Base-by-base conservation (phyloP, 2,888 invertebrate genomes). In the Lithophane socia region DNA sequence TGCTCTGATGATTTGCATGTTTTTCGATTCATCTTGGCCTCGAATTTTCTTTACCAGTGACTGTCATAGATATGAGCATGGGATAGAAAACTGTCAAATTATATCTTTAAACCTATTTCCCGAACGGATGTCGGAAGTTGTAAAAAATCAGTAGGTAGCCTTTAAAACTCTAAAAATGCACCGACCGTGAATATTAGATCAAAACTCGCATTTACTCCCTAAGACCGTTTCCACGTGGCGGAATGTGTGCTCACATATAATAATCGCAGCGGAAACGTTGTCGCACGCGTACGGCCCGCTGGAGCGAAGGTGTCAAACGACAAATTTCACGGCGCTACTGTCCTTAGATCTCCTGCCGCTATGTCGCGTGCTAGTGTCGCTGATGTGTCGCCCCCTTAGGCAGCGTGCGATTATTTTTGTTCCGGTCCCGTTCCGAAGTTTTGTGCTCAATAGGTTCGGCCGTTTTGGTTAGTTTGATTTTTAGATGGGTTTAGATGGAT, bases 251-350 rank as follows among this genome's bases (percentile, higher is more conserved):
- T 91, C 89, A 88, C 87, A 90, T 88, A 84, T 83, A 91, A 92
- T 91, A 92, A 93, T 93, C 92, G 91, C 90, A 92, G 88, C 91
- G 92, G 90, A 93, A 93, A 91, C 90, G 89, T 85, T 89, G 90
- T 90, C 89, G 88, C 89, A 88, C 86, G 89, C 90, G 88, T 80
- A 80, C 89, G 85, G 90, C 85, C 86, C 91, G 92, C 75, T 92
- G 91, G 89, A 94, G 94, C 94, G 92, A 77, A 92, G 93, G 93
- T 94, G 94, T 94, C 94, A 94, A 92, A 93, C 93, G 94, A 92
- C 93, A 94, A 93, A 94, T 93, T 93, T 94, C 93, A 93, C 92
- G 91, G 90, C 89, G 89, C 89, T 86, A 90, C 88, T 89, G 88
- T 90, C 90, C 91, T 91, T 90, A 91, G 92, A 92, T 92, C 90